Evolutionary conservation across 2,113 vertebrate species (phyloP).

Genomic region (Colistium nudipinnis): DNA sequence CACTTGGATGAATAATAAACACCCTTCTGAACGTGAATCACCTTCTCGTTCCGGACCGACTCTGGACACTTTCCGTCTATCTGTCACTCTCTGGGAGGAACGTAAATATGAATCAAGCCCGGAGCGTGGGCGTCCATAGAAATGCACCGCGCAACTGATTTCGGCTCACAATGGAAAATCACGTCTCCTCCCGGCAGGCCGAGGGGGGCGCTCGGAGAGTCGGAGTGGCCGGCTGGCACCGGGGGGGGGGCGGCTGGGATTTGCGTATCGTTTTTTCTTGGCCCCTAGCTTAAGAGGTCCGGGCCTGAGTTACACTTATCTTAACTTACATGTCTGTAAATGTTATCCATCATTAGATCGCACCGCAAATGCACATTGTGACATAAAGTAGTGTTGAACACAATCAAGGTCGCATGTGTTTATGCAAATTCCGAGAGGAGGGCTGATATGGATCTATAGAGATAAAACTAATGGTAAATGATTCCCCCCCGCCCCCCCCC

Average conservation of each 20-base stretch:
- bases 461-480: too few relatives aligned
- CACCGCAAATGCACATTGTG: too few relatives aligned
- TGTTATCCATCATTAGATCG: too few relatives aligned
- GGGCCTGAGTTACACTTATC: constrained; percentile 35
- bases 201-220: constrained; percentile 61
- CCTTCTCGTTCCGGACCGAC: constrained; percentile 28
- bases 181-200: constrained; percentile 53
- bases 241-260: constrained; percentile 60
- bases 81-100: constrained; percentile 49
- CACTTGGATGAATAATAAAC: too few relatives aligned
- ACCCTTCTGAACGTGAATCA: constrained; percentile 51
- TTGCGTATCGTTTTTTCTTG: constrained; percentile 77
- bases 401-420: too few relatives aligned
- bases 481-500: too few relatives aligned
- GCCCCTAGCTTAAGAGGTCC: constrained; percentile 67
- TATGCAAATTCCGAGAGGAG: too few relatives aligned
- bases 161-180: constrained; percentile 67
- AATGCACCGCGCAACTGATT: constrained; percentile 56
- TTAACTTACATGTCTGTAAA: too few relatives aligned
- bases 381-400: too few relatives aligned
- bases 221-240: constrained; percentile 68
- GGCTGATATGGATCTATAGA: too few relatives aligned
- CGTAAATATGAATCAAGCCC: constrained; percentile 64
- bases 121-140: constrained; percentile 40
- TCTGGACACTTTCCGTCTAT: not conserved